Evolutionary conservation across 2,797 vertebrate genomes (phyloP), one percentile per base, ranked within the genome.

Genomic region (Novumbra hubbsi): DNA sequence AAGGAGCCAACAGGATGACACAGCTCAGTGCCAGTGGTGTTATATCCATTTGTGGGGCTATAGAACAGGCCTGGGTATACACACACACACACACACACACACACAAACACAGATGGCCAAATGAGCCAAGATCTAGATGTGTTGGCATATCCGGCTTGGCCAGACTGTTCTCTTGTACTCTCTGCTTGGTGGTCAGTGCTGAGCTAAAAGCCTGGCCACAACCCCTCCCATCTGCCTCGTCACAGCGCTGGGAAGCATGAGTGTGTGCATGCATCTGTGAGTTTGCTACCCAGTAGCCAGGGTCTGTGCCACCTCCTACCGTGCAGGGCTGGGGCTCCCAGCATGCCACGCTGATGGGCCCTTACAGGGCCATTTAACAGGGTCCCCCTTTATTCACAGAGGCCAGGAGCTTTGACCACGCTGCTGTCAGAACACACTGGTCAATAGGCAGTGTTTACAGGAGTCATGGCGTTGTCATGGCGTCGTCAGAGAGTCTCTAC

Each of bases 281-380:
- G 67, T 76, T 49, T 21, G 70, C 11, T 66, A 41, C 64, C 65
- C 27, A 45, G 68, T 57, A 52, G 71, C 41, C 52, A 69, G 67
- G 17, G 76, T 69, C 65, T 60, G 62, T 45, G 45, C 81, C 81
- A 71, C 83, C 84, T 84, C 82, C 85, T 85, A 76, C 72, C 76
- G 81, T 84, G 82, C 81, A 85, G 84, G 85, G 80, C 87, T 86
- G 78, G 78, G 75, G 75, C 80, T 80, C 84, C 82, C 79, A 74
- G 83, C 83, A 81, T 83, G 88, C 55, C 84, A 79, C 68, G 72
- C 82, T 86, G 85, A 76, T 82, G 86, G 89, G 88, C 87, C 90
- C 91, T 89, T 88, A 90, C 89, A 88, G 83, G 88, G 89, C 82
- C 85, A 88, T 86, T 89, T 89, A 91, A 90, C 87, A 91, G 85